These are phyloP conservation scores for Halocynthia aurantium DNA, from an alignment of 23 tunicate species.

Conservation along the genomic window DNA sequence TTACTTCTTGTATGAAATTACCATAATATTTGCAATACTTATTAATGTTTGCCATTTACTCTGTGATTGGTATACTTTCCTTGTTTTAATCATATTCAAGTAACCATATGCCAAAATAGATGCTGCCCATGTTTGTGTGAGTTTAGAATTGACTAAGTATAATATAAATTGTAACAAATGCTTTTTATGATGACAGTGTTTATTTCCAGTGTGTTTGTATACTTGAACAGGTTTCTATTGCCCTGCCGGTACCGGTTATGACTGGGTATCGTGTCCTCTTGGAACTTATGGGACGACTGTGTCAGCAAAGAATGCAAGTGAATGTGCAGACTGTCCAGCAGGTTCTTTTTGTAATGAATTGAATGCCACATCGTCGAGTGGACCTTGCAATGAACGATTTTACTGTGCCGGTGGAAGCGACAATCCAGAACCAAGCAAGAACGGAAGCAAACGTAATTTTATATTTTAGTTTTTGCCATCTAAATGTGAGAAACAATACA, in stretches of 20 bases:
- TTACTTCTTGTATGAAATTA: too few species aligned
- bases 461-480: not conserved
- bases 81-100: too few species aligned
- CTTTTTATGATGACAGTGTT: not conserved
- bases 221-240: conserved; percentile 59
- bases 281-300: conserved; percentile 71
- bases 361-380: conserved; percentile 41
- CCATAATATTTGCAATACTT: too few species aligned
- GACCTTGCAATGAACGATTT: conserved; percentile 52
- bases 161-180: not conserved
- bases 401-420: conserved; percentile 74
- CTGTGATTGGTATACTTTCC: too few species aligned
- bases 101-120: too few species aligned
- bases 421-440: conserved; percentile 33
- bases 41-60: too few species aligned
- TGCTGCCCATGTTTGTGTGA: too few species aligned
- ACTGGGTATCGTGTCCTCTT: conserved; percentile 56
- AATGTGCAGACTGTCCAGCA: conserved; percentile 63
- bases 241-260: conserved; percentile 64
- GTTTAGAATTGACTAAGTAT: not conserved
- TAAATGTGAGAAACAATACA: too few species aligned
- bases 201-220: not conserved
- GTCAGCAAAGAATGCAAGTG: conserved; percentile 18
- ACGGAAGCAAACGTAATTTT: conserved; percentile 54
- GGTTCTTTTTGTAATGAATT: conserved; percentile 68